phyloP scores from a whole-genome alignment of 2,888 invertebrate genomes.

The Anagyrus pseudococci region DNA sequence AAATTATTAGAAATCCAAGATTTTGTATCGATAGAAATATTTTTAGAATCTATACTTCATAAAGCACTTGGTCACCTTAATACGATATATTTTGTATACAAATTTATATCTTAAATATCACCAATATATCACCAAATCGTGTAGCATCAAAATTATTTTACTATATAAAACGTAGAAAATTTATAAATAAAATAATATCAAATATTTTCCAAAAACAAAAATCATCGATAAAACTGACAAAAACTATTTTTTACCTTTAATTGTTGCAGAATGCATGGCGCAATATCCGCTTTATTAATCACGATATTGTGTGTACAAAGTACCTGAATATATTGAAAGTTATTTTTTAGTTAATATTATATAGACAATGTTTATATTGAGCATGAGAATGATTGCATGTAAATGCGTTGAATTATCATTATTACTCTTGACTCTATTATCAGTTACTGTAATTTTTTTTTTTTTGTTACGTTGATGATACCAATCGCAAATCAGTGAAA shows the following conservation, averaged over 20 bases:
- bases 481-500: not conserved
- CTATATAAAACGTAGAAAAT: not conserved
- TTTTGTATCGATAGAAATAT: too few relatives aligned
- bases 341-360: constrained; percentile 39
- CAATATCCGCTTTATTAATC: constrained; percentile 51
- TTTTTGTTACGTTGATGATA: constrained; percentile 9
- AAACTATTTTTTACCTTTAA: constrained; percentile 30
- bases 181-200: not conserved
- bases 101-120: too few relatives aligned
- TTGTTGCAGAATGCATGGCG: constrained; percentile 38
- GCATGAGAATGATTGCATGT: constrained; percentile 19
- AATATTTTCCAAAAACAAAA: constrained; percentile 1
- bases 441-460: constrained; percentile 28
- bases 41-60: too few relatives aligned
- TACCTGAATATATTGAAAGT: constrained; percentile 57
- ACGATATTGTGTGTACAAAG: constrained; percentile 60
- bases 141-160: too few relatives aligned
- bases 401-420: constrained; percentile 15
- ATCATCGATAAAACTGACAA: constrained; percentile 26
- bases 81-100: too few relatives aligned
- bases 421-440: constrained; percentile 25
- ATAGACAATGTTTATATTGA: constrained; percentile 30
- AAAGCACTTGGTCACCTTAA: too few relatives aligned
- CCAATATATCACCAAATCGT: too few relatives aligned
- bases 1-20: too few relatives aligned